These are phyloP conservation scores for Palloptera scutellata DNA, from an alignment of 2,888 invertebrate species.

Conservation along the genomic window DNA sequence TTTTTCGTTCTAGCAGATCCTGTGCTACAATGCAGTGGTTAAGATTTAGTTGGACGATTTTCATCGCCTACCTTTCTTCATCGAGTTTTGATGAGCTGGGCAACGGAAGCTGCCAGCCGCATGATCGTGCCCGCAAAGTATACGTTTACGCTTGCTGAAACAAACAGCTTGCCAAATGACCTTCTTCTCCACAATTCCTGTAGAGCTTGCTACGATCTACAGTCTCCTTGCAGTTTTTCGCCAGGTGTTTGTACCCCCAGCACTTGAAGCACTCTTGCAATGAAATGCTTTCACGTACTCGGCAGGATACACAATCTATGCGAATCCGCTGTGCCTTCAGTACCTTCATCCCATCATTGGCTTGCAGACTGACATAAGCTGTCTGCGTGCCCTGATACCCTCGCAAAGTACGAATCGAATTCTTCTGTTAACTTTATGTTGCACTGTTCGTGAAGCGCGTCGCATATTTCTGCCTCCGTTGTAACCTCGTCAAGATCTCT, in stretches of 20 bases:
- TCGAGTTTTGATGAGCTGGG: neutral
- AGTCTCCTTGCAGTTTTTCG: neutral
- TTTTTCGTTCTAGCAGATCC: too few relatives aligned
- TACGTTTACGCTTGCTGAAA: neutral
- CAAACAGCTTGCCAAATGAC: neutral
- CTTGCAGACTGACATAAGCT: neutral
- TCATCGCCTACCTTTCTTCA: neutral
- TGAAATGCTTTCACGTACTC: neutral
- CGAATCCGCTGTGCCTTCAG: neutral
- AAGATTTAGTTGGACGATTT: neutral
- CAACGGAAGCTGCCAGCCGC: neutral
- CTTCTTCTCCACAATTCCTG: slow-evolving; percentile 6
- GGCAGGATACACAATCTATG: neutral
- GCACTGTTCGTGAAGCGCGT: neutral
- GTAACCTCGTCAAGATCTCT: slow-evolving; percentile 1
- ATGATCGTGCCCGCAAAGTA: neutral
- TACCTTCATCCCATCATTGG: neutral
- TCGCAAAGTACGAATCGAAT: neutral
- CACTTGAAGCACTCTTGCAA: neutral
- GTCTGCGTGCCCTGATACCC: neutral
- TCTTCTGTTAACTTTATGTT: neutral
- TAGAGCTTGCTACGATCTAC: slow-evolving; percentile 1
- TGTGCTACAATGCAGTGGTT: too few relatives aligned
- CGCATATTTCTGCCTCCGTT: neutral
- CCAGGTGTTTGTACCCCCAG: slow-evolving; percentile 7